Conservation (phyloP, 2,888 invertebrate genomes). For the Julus scanicus region DNA sequence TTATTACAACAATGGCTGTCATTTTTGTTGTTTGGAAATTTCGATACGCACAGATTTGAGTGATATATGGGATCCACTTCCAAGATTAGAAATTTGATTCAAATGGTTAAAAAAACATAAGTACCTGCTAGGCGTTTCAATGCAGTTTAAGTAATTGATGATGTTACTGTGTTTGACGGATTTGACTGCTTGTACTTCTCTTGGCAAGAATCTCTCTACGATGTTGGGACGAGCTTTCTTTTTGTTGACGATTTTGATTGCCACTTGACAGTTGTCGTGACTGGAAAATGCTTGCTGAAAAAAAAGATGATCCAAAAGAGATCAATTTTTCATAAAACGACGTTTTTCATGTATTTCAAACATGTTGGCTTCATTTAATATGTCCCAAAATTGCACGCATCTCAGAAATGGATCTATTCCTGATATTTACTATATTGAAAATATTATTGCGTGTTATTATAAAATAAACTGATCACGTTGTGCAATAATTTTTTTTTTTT, state of each 20-base stretch:
- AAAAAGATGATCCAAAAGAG: neutral
- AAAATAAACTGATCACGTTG: too few species aligned
- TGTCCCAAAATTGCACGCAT: neutral
- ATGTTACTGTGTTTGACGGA: constrained; percentile 15
- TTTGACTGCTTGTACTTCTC: constrained; percentile 22
- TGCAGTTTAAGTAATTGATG: constrained; percentile 18
- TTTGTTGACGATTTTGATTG: constrained; percentile 40
- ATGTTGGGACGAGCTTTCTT: neutral
- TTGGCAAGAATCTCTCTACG: neutral
- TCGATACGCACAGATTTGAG: neutral
- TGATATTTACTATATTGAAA: too few species aligned
- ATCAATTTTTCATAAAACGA: neutral
- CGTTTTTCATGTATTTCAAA: neutral
- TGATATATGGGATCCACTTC: neutral
- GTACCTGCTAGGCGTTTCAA: constrained; percentile 31
- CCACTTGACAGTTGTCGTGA: neutral
- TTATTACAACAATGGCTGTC: neutral
- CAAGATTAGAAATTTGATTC: neutral
- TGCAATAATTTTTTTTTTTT: too few species aligned
- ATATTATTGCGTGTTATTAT: too few species aligned
- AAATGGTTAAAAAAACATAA: neutral
- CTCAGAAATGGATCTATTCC: neutral
- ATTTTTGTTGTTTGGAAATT: neutral
- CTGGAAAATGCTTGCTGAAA: constrained; percentile 23
- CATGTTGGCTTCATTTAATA: neutral